phyloP scores from a whole-genome alignment of 2,113 vertebrate genomes.

The Pungitius pungitius region DNA sequence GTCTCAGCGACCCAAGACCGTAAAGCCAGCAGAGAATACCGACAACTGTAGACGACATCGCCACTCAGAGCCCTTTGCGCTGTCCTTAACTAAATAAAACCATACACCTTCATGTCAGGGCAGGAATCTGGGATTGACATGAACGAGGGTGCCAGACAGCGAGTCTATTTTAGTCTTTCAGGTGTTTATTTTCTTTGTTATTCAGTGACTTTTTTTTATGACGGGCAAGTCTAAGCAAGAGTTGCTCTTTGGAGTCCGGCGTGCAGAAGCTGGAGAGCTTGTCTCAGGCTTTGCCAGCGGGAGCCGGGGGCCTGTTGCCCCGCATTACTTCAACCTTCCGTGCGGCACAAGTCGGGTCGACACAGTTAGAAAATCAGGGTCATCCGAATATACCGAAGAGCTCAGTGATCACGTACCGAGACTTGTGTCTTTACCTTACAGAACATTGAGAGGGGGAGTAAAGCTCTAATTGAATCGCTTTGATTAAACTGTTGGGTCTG shows the following conservation, averaged over 20 bases:
- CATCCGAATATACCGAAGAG: slow-evolving; percentile 1
- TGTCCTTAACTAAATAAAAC: slow-evolving; percentile 2
- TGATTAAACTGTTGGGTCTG: slow-evolving; percentile 44
- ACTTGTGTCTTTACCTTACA: background rate
- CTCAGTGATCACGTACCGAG: background rate
- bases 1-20: background rate
- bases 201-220: slow-evolving; percentile 6
- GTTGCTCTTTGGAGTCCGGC: background rate
- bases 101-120: slow-evolving; percentile 16
- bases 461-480: slow-evolving; percentile 41
- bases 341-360: background rate
- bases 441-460: background rate
- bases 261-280: background rate
- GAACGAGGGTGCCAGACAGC: slow-evolving; percentile 30
- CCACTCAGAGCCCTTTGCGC: background rate
- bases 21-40: background rate
- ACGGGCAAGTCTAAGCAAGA: slow-evolving; percentile 3
- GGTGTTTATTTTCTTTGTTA: slow-evolving; percentile 14
- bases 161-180: slow-evolving; percentile 9
- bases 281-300: slow-evolving; percentile 16
- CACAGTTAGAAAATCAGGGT: background rate
- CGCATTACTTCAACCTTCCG: slow-evolving; percentile 3
- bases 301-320: slow-evolving; percentile 5
- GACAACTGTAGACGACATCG: background rate
- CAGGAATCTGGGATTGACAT: slow-evolving; percentile 20